A percentile compares a stretch with the other conserved stretches of the same genome.
Conservation (phyloP, 2,113 vertebrate species). For the Galemys pyrenaicus region DNA sequence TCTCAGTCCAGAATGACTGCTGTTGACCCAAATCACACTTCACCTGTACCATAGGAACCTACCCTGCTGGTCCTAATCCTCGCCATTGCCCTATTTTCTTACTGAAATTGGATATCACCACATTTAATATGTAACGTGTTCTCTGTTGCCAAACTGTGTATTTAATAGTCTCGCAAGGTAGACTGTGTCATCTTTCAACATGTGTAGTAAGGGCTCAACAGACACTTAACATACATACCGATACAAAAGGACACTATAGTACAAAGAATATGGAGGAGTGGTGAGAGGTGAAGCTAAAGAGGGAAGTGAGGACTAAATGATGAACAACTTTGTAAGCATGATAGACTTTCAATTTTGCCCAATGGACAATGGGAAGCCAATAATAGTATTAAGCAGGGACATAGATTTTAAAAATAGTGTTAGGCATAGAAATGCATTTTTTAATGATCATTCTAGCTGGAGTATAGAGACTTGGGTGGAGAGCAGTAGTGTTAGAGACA, state of each 20-base stretch:
- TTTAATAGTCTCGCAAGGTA: not conserved
- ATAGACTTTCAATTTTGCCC: not conserved
- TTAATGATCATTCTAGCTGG: not conserved
- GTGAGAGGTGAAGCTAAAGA: slow-evolving; percentile 8
- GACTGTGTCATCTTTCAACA: not conserved
- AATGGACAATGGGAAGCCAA: not conserved
- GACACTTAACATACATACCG: not conserved
- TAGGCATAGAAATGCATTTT: slow-evolving; percentile 9
- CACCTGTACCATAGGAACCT: not conserved
- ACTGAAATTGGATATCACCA: not conserved
- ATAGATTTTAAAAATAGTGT: not conserved
- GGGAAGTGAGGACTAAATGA: not conserved
- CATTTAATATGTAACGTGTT: not conserved
- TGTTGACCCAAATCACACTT: not conserved
- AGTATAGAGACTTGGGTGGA: not conserved
- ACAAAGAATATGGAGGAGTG: not conserved
- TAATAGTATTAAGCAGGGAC: not conserved
- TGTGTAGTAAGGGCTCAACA: not conserved
- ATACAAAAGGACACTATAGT: not conserved
- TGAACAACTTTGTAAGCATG: not conserved
- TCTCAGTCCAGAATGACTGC: not conserved
- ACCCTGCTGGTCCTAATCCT: not conserved
- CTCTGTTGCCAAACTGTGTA: not conserved
- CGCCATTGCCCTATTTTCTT: not conserved
- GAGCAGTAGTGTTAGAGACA: not conserved